Conservation (phyloP, 1,140 invertebrate species). For the Palaemon carinicauda region DNA sequence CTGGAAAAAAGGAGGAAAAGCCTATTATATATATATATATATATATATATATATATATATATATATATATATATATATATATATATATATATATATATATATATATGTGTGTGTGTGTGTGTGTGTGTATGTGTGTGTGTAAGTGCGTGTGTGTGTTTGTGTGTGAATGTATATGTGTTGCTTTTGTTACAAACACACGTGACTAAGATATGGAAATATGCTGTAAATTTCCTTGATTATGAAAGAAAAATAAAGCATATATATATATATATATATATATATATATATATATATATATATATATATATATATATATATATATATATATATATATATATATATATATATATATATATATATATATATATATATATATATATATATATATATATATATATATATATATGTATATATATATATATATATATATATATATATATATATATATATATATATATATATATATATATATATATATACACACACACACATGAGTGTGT, state of each 20-base stretch:
- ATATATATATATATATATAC: not conserved
- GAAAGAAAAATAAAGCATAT: no score
- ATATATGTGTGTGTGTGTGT: not conserved
- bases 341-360: constrained; percentile 1
- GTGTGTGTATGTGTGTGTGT: not conserved
- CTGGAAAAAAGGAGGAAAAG: no score
- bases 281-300: constrained; percentile 4
- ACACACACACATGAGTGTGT: not conserved
- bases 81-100: constrained; percentile 7
- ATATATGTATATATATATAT: not conserved
- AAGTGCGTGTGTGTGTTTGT: no score
- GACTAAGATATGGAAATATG: no score
- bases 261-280: constrained; percentile 14
- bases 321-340: not conserved
- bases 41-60: not conserved
- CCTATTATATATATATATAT: not conserved
- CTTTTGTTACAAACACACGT: no score
- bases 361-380: not conserved
- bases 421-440: constrained; percentile 5
- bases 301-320: not conserved
- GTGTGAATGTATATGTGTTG: no score
- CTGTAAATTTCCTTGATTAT: no score
- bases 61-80: constrained; percentile 14
- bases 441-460: constrained; percentile 1
- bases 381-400: not conserved